Base-by-base conservation (phyloP, 2,113 vertebrate genomes). In the Gavialis gangeticus region DNA sequence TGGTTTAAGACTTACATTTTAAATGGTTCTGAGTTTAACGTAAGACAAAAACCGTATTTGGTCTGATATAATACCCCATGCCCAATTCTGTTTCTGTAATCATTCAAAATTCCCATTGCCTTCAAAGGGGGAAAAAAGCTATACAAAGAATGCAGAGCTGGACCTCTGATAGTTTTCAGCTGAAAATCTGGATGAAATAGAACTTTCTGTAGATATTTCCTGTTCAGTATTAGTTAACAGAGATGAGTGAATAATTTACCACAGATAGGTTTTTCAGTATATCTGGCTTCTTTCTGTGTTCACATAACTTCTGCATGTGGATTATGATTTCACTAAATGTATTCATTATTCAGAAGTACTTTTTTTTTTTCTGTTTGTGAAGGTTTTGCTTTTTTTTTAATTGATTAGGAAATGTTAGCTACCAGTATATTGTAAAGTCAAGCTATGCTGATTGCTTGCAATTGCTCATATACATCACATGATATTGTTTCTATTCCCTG, bases 321-420 rank as follows among this genome's bases (percentile, higher is more conserved):
- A 89, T 66, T 85, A 59, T 73, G 69, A 0, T 59, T 92, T 93
- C 82, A 90, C 67, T 37, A 76, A 63, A 57, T 83, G 30, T 57
- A 73, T 85, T 93, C 71, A 78, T 94, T 80, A 73, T 30, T 24
- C 64, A 87, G 79, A 91, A 79, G 85, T 55, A 89, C 84, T 85
- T 71, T 79, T 58, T 54, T 54, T 79, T 91, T 89, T 18, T 92
- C 91, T 80, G 84, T 75, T 92, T 59, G 13, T 80, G 71, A 89
- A 82, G 9, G 37, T 73, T 69, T 46, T 27, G 27, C 76, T 78
- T 91, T 78, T 13, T 13, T 92, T 90, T 89, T 46, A 92, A 89
- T 71, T 91, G 84, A 34, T 80, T 94, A 86, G 79, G 69, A 95
- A 21, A 82, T 12, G 18, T 37, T 92, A 1, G 0, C 10, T 55